Conservation (phyloP, 1,140 invertebrate species). For the Diabrotica virgifera region DNA sequence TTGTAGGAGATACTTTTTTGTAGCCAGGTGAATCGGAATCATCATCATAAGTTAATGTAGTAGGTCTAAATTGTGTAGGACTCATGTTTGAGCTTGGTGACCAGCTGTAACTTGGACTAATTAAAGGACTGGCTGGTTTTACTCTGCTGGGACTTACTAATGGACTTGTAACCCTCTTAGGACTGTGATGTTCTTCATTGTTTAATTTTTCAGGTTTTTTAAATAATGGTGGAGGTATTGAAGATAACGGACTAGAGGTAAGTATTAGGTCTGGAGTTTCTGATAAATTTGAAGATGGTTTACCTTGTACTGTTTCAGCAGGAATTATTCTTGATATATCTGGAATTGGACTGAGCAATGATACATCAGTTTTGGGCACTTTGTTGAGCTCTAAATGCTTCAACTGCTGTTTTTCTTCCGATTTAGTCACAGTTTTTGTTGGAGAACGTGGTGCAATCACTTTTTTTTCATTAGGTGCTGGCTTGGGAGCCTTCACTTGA, state of each 20-base stretch:
- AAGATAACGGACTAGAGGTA: constrained; percentile 42
- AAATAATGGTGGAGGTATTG: constrained; percentile 27
- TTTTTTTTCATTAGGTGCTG: constrained; percentile 29
- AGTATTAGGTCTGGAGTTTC: constrained; percentile 46
- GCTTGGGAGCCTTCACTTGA: constrained; percentile 47
- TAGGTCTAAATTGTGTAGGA: constrained; percentile 57
- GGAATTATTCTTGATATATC: constrained; percentile 40
- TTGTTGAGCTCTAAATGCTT: constrained; percentile 16
- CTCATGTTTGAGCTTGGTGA: constrained; percentile 6
- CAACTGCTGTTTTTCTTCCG: constrained; percentile 19
- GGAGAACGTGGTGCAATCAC: constrained; percentile 26
- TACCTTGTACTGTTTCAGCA: constrained; percentile 19
- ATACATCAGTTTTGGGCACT: constrained; percentile 32
- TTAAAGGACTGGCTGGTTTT: constrained; percentile 20
- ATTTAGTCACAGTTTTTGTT: constrained; percentile 21
- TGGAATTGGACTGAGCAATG: constrained; percentile 41
- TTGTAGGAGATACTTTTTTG: constrained; percentile 30
- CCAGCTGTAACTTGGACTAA: constrained; percentile 16
- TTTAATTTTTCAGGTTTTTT: constrained; percentile 37
- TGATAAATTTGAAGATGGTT: constrained; percentile 25
- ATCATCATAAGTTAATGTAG: constrained; percentile 40
- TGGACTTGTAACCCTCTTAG: constrained; percentile 8
- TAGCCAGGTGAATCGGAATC: constrained; percentile 9
- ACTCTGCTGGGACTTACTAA: constrained; percentile 11
- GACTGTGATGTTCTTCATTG: constrained; percentile 33